phyloP scores from a whole-genome alignment of 2,113 vertebrate genomes.

The Crocuta crocuta region DNA sequence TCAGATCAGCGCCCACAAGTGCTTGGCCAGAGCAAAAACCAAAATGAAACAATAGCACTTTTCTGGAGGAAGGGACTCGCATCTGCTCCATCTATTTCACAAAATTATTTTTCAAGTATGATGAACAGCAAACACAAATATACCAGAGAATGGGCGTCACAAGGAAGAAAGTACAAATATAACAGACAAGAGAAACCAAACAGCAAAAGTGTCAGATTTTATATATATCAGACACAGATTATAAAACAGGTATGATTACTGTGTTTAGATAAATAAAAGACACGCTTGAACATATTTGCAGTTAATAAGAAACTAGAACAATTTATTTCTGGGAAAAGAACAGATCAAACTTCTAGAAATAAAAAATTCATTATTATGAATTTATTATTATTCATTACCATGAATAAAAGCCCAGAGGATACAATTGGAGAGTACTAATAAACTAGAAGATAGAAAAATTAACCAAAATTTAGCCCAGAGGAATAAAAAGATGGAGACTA shows the following conservation, averaged over 20 bases:
- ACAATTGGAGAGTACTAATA: not conserved
- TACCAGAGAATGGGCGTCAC: not conserved
- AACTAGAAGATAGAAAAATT: constrained; percentile 1
- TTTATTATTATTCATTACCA: too few species aligned
- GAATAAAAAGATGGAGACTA: not conserved
- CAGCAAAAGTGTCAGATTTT: not conserved
- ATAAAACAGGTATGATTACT: not conserved
- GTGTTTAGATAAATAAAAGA: constrained; percentile 28
- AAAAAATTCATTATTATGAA: not conserved
- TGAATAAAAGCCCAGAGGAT: not conserved
- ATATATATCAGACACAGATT: not conserved
- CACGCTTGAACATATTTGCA: not conserved
- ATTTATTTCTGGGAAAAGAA: constrained; percentile 13
- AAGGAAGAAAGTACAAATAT: not conserved
- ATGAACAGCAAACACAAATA: not conserved
- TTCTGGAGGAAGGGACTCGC: not conserved
- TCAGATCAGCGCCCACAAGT: not conserved
- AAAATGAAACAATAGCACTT: not conserved
- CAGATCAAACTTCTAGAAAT: constrained; percentile 16
- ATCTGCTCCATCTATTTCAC: not conserved
- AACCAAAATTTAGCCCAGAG: not conserved
- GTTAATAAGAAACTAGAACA: not conserved
- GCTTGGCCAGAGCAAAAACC: not conserved
- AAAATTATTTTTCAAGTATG: not conserved
- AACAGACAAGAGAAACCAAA: not conserved